Percentiles rank a stretch among this genome's conserved stretches.
Conservation (phyloP, 1,140 invertebrate genomes). For the Panulirus ornatus region DNA sequence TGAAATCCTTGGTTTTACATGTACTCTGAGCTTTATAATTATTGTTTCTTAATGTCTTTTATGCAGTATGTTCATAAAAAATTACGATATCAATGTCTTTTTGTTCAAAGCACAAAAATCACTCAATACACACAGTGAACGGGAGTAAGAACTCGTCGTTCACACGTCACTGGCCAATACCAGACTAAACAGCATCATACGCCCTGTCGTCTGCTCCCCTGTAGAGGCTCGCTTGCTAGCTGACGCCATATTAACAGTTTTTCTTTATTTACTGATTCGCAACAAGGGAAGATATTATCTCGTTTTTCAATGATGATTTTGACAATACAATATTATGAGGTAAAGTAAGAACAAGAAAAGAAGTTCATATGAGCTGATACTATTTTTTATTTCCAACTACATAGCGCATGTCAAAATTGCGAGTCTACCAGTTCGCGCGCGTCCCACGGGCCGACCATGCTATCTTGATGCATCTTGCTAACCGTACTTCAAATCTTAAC, state of each 20-base stretch:
- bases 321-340: no score
- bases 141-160: background rate
- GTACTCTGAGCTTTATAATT: background rate
- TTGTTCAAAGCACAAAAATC: background rate
- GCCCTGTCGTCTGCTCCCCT: conserved; percentile 29
- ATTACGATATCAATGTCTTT: background rate
- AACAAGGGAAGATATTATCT: no score
- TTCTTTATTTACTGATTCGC: no score
- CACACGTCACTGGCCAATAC: conserved; percentile 10
- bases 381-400: no score
- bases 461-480: no score
- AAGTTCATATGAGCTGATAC: no score
- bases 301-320: no score
- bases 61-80: background rate
- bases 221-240: background rate
- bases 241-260: no score
- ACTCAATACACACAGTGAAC: background rate
- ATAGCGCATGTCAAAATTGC: background rate
- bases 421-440: conserved; percentile 17
- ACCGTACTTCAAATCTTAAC: no score
- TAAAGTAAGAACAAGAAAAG: no score
- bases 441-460: background rate
- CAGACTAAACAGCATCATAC: conserved; percentile 27
- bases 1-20: background rate
- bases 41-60: background rate